A percentile compares a stretch with the other conserved stretches of the same genome.
Evolutionary conservation across 2,888 invertebrate genomes (phyloP).

Genomic region (Rugalucina vietnamica): DNA sequence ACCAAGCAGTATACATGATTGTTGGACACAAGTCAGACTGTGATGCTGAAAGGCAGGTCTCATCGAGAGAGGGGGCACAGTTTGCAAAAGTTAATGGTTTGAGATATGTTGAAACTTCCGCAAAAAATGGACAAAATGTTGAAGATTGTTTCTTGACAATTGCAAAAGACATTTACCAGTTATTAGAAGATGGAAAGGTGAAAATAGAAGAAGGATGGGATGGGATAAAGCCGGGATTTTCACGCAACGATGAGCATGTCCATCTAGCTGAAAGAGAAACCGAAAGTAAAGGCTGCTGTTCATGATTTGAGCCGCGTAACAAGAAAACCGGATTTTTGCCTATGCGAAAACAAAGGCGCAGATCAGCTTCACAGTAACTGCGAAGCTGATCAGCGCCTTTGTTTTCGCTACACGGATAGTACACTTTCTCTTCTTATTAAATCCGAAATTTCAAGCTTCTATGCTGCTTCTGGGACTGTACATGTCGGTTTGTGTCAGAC

Average conservation of each 20-base stretch:
- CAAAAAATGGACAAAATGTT: not conserved
- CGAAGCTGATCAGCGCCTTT: too few relatives aligned
- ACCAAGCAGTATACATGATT: not conserved
- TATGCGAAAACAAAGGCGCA: too few relatives aligned
- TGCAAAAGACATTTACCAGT: not conserved
- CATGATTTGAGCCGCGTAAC: too few relatives aligned
- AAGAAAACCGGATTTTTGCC: too few relatives aligned
- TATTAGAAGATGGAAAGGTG: not conserved
- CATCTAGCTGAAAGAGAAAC: constrained; percentile 87
- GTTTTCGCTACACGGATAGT: too few relatives aligned
- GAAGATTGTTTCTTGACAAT: not conserved
- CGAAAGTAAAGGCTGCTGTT: not conserved
- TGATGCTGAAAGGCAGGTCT: not conserved
- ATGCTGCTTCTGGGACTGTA: too few relatives aligned
- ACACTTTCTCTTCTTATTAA: too few relatives aligned
- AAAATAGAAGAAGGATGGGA: not conserved
- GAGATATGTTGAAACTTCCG: not conserved
- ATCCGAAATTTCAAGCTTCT: too few relatives aligned
- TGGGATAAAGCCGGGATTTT: not conserved
- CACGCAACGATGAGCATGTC: constrained; percentile 71
- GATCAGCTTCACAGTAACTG: too few relatives aligned
- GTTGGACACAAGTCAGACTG: not conserved
- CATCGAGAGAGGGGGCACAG: not conserved
- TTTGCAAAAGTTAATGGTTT: not conserved
- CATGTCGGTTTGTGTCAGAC: too few relatives aligned